Evolutionary conservation across 1,140 invertebrate genomes (phyloP), one percentile per base, ranked within the genome.

Genomic region (Zophobas morio): DNA sequence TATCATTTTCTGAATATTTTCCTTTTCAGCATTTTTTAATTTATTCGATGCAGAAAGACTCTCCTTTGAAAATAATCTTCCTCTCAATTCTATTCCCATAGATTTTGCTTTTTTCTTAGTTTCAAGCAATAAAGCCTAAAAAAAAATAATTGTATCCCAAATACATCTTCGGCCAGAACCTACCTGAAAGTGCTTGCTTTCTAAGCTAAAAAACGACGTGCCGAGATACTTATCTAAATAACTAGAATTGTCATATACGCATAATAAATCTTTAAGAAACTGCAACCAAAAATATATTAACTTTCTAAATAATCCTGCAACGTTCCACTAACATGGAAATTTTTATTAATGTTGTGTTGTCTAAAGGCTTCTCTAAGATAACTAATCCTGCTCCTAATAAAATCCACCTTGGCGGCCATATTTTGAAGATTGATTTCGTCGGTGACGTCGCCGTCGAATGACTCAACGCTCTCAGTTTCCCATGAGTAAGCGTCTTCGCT

Each of bases 231-330:
- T 92, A 85, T 96, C 95, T 84, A 97, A 89, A 80, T 92, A 95
- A 71, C 94, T 92, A 81, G 94, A 96, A 85, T 96, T 94, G 85
- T 96, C 96, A 82, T 96, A 96, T 34, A 96, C 91, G 78, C 92
- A 90, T 32, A 97, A 85, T 20, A 97, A 85, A 86, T 94, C 94
- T 73, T 92, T 89, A 91, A 96, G 94, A 46, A 89, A 88, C 90
- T 89, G 82, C 47, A 88, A 88, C 80, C 77, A 80, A 79, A 42
- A 57, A 70, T 1, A 46, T 51, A 3, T 40, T 76, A 8, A 72
- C 47, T 2, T 34, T 56, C 40, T 1, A 6, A 6, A 1, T 33
- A 74, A 36, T 75, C 2, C 32, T 42, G 46, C 20, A 20, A 8
- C 6, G 49, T 47, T 6, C 51, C 46, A 77, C 81, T 80, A 82